A percentile compares a stretch with the other conserved stretches of the same genome.
phyloP scores from a whole-genome alignment of 2,113 vertebrate genomes.

The Amphiprion ocellaris region DNA sequence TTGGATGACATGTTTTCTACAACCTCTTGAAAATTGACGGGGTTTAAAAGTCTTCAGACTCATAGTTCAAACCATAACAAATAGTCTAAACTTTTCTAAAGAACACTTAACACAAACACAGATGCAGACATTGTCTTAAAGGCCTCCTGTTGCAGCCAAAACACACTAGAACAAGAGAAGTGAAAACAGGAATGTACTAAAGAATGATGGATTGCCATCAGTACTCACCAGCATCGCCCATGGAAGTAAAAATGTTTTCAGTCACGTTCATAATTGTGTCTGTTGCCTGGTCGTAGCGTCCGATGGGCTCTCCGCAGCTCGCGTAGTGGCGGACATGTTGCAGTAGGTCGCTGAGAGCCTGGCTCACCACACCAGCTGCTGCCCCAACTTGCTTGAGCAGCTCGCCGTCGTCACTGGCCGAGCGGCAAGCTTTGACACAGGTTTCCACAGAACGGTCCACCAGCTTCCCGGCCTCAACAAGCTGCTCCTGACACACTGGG shows the following conservation, averaged over 20 bases:
- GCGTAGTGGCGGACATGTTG: slow-evolving; percentile 97
- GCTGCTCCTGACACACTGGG: slow-evolving; percentile 97
- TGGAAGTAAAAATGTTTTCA: slow-evolving; percentile 98
- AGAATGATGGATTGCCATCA: not conserved
- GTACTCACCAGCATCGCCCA: slow-evolving; percentile 97
- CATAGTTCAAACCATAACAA: slow-evolving; percentile 74
- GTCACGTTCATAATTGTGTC: slow-evolving; percentile 99
- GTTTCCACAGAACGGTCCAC: slow-evolving; percentile 97
- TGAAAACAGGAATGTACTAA: slow-evolving; percentile 25
- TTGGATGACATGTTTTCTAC: slow-evolving; percentile 79
- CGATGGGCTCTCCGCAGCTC: slow-evolving; percentile 96
- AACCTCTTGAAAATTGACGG: slow-evolving; percentile 59
- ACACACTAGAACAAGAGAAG: slow-evolving; percentile 37
- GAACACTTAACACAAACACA: slow-evolving; percentile 46
- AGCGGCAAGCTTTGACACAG: slow-evolving; percentile 94
- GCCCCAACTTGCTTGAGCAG: slow-evolving; percentile 94
- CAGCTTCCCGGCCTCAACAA: slow-evolving; percentile 96
- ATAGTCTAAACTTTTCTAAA: slow-evolving; percentile 53
- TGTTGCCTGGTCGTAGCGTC: slow-evolving; percentile 98
- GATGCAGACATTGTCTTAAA: slow-evolving; percentile 33
- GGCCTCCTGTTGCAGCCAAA: slow-evolving; percentile 29
- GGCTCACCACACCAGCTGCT: slow-evolving; percentile 93
- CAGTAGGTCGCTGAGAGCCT: slow-evolving; percentile 94
- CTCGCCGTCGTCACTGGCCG: slow-evolving; percentile 90
- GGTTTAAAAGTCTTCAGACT: slow-evolving; percentile 69